Evolutionary conservation across 2,888 invertebrate genomes (phyloP), one percentile per base, ranked within the genome.

Genomic region (Ommatoiulus sabulosus): DNA sequence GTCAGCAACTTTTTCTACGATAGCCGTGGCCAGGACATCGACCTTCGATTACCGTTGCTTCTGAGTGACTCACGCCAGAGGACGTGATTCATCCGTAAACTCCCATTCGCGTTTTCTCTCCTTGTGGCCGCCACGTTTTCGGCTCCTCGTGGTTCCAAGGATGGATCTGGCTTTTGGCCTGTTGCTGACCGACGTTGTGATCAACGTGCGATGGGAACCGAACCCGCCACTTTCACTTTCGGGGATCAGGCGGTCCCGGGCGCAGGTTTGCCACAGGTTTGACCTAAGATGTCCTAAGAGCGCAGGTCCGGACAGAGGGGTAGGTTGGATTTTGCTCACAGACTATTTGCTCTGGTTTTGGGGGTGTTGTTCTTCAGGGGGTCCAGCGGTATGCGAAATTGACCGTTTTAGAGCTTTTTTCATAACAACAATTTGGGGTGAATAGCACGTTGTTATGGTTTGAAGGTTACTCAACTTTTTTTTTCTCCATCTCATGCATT

Each of bases 161-260:
- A 72, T 72, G 72, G 72, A 72, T 72, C 24, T 72, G 20, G 72
- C 24, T 2, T 43, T 5, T 7, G 46, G 46, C 43, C 85, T 85
- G 17, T 44, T 85, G 85, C 46, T 85, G 43, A 15, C 24, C 44
- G 86, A n/a, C 10, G 86, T 86, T 15, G 46, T 86, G 20, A 86
- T 86, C 86, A 86, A 44, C 46, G 86, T 86, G 44, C 86, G 46
- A 43, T 86, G 86, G 86, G 86, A 86, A 86, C 86, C 44, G 0
- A 72, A 72, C 72, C 72, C 72, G 72, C 57, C 57, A 7, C 12
- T 48, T 12, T 48, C 7, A 0, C 48, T 48, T 10, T 3, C n/a
- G n/a, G 72, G 72, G 72, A 72, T 72, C 72, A 6, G 5, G 72
- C 1, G 72, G 4, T n/a, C 24, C 10, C 72, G 24, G 10, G 8